A percentile compares a stretch with the other conserved stretches of the same genome.
phyloP scores from a whole-genome alignment of 2,797 vertebrate genomes.

The Apogon talboti region DNA sequence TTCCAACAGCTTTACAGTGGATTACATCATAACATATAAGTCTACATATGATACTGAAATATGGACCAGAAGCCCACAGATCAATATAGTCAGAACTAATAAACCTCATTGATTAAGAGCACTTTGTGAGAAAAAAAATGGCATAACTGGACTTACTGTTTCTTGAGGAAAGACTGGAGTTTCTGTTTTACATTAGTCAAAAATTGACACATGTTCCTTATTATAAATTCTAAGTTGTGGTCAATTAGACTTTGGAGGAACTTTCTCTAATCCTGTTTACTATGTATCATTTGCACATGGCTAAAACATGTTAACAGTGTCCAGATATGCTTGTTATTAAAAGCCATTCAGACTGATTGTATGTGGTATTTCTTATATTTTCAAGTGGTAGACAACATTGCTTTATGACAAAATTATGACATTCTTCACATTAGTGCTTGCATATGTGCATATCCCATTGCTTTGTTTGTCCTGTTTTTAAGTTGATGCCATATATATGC shows the following conservation, averaged over 20 bases:
- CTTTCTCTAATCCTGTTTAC: slow-evolving; percentile 57
- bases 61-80: slow-evolving; percentile 1
- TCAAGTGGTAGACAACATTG: not conserved
- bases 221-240: slow-evolving; percentile 29
- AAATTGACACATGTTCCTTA: slow-evolving; percentile 21
- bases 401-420: slow-evolving; percentile 9
- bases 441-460: slow-evolving; percentile 14
- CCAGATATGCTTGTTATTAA: slow-evolving; percentile 48
- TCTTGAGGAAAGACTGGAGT: slow-evolving; percentile 65
- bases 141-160: slow-evolving; percentile 60
- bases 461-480: slow-evolving; percentile 59
- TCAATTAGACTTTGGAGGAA: slow-evolving; percentile 26
- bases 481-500: slow-evolving; percentile 85
- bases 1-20: not conserved
- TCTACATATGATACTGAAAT: slow-evolving; percentile 9
- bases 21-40: slow-evolving; percentile 14
- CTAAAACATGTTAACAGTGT: slow-evolving; percentile 55
- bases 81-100: too few species aligned
- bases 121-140: slow-evolving; percentile 48
- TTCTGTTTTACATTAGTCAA: slow-evolving; percentile 40
- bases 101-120: slow-evolving; percentile 50
- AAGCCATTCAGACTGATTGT: slow-evolving; percentile 45
- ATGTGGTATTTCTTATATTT: slow-evolving; percentile 29
- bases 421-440: not conserved
- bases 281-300: slow-evolving; percentile 72